Base-by-base conservation (phyloP, 30 jellyfish, hydroid and myxozoan species). In the Cassiopea xamachana region DNA sequence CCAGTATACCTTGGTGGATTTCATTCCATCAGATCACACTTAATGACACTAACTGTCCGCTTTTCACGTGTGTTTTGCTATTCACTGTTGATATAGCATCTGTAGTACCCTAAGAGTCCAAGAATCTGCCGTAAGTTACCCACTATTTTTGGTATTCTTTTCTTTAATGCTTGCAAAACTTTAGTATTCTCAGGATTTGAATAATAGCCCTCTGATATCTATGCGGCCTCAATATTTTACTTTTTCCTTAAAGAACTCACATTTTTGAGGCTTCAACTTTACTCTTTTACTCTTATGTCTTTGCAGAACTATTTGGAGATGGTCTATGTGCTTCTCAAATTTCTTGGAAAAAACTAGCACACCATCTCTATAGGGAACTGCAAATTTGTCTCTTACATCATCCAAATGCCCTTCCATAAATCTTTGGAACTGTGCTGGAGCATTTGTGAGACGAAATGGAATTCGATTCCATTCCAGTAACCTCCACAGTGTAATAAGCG, bases 391-490 rank as follows among this genome's bases (percentile, higher is more conserved):
- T 27, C 39, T 27, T 27, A 50, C 14, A 49, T 84, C 92, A 69
- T 84, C 86, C 18, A 84, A 73, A 84, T 71, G 27, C 75, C 80
- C 92, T 69, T 84, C 77, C 92, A 77, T 87, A 49, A 39, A 87
- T 39, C 94, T 27, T 75, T 77, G 94, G 60, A 88, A 88, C 69
- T 46, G 76, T 16, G 95, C 96, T 18, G 89, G 97, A 12, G 96
- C 79, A 89, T 82, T 84, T 68, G 46, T 81, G 44, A 79, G 69
- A 61, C 94, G 95, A 51, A 69, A 82, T 4, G 94, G 97, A 8
- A 89, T 82, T 1, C 94, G 85, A 27, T 46, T 48, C 93, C 89
- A 89, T 49, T 89, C 92, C 45, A 9, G 70, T 61, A 89, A 71
- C 17, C 74, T 91, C 89, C 82, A 82, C 27, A 95, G 97, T 1